Base-by-base conservation (phyloP, 2,113 vertebrate species). In the Bufo gargarizans region DNA sequence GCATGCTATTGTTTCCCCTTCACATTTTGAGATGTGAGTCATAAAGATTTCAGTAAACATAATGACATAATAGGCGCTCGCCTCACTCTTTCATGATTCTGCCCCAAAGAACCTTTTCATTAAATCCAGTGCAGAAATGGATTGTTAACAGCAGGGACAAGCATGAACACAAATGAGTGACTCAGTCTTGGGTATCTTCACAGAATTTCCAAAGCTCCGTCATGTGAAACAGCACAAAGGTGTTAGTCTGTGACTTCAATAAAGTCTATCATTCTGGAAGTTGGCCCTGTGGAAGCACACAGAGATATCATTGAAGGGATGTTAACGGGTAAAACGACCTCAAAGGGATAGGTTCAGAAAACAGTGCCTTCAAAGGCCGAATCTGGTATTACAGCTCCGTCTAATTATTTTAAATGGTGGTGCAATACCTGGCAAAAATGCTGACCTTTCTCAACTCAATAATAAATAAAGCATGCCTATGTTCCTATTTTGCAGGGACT, bases 91-190 rank as follows among this genome's bases (percentile, higher is more conserved):
- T 84, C 49, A 53, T 55, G 82, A 84, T 69, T 69, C 63, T 69
- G 47, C 82, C 33, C 59, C 82, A 71, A 71, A 69, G 82, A 84
- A 84, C 82, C 63, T 71, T 84, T 84, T 84, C 82, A 84, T 69
- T 71, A 84, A 84, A 84, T 83, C 19, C 58, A 69, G 53, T 71
- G 67, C n/a, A 71, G 63, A 84, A 67, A 82, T 63, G 80, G 63
- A 84, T 67, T 84, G 65, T 84, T 69, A 71, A 53, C 61, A 50
- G 47, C 63, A 13, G 17, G 8, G 82, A 69, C 65, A 84, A 84
- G 59, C 20, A 13, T 69, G 63, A 69, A 84, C 14, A 84, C 49
- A 71, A 84, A 53, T 22, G 82, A 49, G 49, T 84, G 82, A 84
- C 82, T 84, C 63, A 84, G 63, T 50, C 50, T 14, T n/a, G 6